These are phyloP conservation scores for Sitta europaea DNA, from an alignment of 2,113 vertebrate genomes.

Conservation along the genomic window DNA sequence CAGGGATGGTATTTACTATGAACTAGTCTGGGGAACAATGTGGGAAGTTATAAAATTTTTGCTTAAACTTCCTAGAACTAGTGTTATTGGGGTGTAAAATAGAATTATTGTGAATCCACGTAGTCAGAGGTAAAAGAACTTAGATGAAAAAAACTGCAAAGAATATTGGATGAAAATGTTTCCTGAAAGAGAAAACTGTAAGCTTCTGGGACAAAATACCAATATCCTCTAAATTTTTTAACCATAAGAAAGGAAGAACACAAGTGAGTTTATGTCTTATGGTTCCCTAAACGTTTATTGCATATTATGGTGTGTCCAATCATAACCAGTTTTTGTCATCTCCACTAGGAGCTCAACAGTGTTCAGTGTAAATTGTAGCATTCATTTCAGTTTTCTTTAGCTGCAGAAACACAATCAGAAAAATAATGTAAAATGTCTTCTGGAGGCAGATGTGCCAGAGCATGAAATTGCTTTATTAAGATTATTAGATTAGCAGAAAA, in stretches of 20 bases:
- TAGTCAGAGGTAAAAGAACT: neutral
- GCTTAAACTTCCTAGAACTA: neutral
- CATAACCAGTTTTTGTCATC: neutral
- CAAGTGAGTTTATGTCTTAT: neutral
- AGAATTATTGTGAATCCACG: neutral
- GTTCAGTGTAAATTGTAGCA: neutral
- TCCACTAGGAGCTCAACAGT: neutral
- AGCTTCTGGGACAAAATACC: neutral
- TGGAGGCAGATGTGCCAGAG: neutral
- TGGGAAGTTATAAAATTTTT: neutral
- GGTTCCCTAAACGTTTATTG: neutral
- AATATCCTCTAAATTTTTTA: neutral
- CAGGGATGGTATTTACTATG: neutral
- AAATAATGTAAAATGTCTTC: neutral
- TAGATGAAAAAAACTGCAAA: neutral
- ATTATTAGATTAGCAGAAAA: conserved; percentile 11
- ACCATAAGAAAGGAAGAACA: neutral
- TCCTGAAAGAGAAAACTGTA: neutral
- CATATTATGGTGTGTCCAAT: neutral
- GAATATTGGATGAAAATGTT: neutral
- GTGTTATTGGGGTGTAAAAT: neutral
- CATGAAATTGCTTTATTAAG: neutral
- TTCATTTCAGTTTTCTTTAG: neutral
- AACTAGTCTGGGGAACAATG: neutral
- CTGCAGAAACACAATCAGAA: neutral